Evolutionary conservation across 1,140 invertebrate genomes (phyloP).

Genomic region (Monochamus saltuarius): DNA sequence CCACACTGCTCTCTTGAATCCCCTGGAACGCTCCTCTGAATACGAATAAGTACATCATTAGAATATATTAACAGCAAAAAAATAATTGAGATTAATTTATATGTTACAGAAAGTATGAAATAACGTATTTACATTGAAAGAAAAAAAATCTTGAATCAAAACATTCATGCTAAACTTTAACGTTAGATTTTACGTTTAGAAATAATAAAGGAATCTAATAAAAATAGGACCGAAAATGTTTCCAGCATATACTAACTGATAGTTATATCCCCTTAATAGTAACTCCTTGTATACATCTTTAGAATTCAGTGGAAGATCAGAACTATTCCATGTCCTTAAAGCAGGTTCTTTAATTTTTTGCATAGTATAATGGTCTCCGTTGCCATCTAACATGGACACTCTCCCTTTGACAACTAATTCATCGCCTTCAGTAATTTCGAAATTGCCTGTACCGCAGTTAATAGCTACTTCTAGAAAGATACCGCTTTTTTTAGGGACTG

Average conservation of each 20-base stretch:
- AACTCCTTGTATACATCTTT: conserved; percentile 93
- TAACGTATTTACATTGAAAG: too few relatives aligned
- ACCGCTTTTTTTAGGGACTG: conserved; percentile 70
- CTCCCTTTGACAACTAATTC: conserved; percentile 74
- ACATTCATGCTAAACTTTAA: too few relatives aligned
- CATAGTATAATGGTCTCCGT: neutral
- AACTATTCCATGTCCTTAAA: neutral
- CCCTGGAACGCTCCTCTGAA: conserved; percentile 68
- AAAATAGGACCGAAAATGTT: too few relatives aligned
- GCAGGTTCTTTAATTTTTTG: neutral
- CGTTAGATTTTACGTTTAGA: too few relatives aligned
- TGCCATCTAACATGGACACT: neutral
- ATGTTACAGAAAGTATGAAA: too few relatives aligned
- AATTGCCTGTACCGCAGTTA: conserved; percentile 77
- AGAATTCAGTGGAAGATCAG: conserved; percentile 32
- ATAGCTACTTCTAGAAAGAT: conserved; percentile 77
- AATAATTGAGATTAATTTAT: too few relatives aligned
- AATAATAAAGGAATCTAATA: too few relatives aligned
- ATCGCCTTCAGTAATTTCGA: conserved; percentile 65
- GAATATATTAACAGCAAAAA: too few relatives aligned
- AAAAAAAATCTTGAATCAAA: too few relatives aligned
- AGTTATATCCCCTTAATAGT: conserved; percentile 87
- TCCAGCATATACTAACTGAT: too few relatives aligned
- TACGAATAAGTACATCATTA: too few relatives aligned
- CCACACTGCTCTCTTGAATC: conserved; percentile 36